Evolutionary conservation across 37 sponge, comb jelly and placozoan genomes (phyloP).

Genomic region (Petrosia ficiformis): DNA sequence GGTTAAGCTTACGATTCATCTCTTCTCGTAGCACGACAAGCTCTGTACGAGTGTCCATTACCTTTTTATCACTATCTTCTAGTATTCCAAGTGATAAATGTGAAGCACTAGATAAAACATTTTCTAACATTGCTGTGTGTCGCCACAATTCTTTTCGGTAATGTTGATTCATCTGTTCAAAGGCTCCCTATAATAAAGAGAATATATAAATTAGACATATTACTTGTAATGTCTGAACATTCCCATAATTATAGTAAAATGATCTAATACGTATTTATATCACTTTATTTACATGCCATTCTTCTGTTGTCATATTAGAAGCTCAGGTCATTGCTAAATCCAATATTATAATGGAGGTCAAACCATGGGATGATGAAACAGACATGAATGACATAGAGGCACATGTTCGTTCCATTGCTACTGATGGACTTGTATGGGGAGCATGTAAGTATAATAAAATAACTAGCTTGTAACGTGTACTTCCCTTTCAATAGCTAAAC

Average conservation of each 20-base stretch:
- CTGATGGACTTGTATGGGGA: constrained; percentile 85
- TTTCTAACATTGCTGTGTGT: too few species aligned
- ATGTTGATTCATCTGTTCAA: too few species aligned
- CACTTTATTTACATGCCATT: too few species aligned
- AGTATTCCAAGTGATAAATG: not conserved
- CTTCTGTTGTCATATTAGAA: constrained; percentile 18
- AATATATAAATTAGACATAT: too few species aligned
- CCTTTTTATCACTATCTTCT: not conserved
- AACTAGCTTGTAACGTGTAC: not conserved
- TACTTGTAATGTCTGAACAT: too few species aligned
- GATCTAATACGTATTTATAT: too few species aligned
- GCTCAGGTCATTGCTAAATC: constrained; percentile 70
- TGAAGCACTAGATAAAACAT: too few species aligned
- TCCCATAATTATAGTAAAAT: too few species aligned
- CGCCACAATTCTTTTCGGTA: too few species aligned
- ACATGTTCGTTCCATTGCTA: constrained; percentile 40
- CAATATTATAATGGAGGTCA: constrained; percentile 85
- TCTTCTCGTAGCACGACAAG: not conserved
- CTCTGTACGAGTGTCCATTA: not conserved
- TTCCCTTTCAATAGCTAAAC: constrained; percentile 56
- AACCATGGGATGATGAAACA: constrained; percentile 92
- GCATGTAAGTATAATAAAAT: constrained; percentile 51
- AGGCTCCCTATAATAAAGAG: too few species aligned
- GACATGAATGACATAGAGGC: constrained; percentile 77
- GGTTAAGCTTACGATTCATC: constrained; percentile 11